phyloP scores from a whole-genome alignment of 1,140 invertebrate species.

The Ips nitidus region DNA sequence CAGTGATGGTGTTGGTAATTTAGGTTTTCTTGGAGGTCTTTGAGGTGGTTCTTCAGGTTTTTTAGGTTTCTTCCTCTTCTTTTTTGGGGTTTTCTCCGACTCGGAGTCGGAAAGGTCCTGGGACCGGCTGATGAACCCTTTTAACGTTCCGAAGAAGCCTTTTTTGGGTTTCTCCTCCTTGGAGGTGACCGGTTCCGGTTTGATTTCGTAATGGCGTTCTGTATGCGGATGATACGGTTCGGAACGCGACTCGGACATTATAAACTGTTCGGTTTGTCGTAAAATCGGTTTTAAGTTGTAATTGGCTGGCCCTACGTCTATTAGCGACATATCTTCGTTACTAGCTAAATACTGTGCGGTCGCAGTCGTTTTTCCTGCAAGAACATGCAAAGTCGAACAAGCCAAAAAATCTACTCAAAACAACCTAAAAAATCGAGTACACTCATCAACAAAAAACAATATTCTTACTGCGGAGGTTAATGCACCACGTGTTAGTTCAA shows the following conservation, averaged over 20 bases:
- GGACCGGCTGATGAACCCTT: constrained; percentile 48
- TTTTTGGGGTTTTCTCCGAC: constrained; percentile 48
- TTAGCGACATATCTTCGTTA: constrained; percentile 44
- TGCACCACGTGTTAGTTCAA: constrained; percentile 42
- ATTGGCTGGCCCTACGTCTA: constrained; percentile 36
- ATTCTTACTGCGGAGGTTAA: constrained; percentile 51
- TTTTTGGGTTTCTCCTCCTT: constrained; percentile 47
- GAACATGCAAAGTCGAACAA: constrained; percentile 54
- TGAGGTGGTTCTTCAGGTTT: constrained; percentile 40
- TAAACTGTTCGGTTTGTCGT: constrained; percentile 49
- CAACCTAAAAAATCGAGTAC: constrained; percentile 46
- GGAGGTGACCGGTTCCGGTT: constrained; percentile 19
- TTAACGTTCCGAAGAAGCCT: constrained; percentile 50
- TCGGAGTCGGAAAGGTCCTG: constrained; percentile 50
- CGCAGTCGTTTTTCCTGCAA: constrained; percentile 52
- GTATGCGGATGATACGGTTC: constrained; percentile 45
- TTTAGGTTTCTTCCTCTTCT: constrained; percentile 46
- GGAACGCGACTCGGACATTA: constrained; percentile 46
- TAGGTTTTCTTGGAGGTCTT: constrained; percentile 42
- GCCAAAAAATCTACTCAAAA: constrained; percentile 42
- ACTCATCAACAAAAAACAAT: constrained; percentile 36
- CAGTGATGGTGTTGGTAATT: constrained; percentile 42
- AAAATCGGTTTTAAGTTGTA: constrained; percentile 39
- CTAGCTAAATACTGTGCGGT: constrained; percentile 48
- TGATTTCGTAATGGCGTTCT: constrained; percentile 36